Evolutionary conservation across 2,797 vertebrate genomes (phyloP), one percentile per base, ranked within the genome.

Genomic region (Gymnothorax reevesii): DNA sequence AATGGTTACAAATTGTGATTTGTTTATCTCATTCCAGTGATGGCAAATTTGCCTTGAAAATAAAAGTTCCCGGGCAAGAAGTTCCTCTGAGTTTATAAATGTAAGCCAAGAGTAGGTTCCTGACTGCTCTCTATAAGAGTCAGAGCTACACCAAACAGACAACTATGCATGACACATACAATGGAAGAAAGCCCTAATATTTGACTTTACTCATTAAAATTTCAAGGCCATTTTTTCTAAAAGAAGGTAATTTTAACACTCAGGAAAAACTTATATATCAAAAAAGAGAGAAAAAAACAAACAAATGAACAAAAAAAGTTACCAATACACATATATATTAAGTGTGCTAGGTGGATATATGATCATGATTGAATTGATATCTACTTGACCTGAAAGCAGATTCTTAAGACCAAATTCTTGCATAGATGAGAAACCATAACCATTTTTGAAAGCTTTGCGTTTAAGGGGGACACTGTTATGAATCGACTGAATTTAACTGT

Each of bases 361-460:
- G 33, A 1, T 42, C 33, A 42, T 42, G 33, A 42, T 42, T 42
- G 33, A 42, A 42, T 42, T 42, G 33, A 42, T 42, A 42, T 86
- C 86, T 87, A 90, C 84, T n/a, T 75, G 87, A 86, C 86, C 77
- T 84, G 73, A 57, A 86, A 85, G 87, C 85, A 66, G 85, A 42
- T 20, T 60, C 33, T 0, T 13, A 89, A 89, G 86, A 84, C 59
- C 13, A 89, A 83, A 88, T 91, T 88, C 87, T 86, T 88, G 83
- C 57, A 90, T 90, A 86, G 42, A 87, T 87, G 8, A 87, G 83
- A 87, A 86, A 80, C 42, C 87, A 87, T 87, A 85, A 52, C 33
- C 64, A 79, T 71, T 88, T 83, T 84, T 57, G 42, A 55, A 83
- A 60, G n/a, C 87, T 82, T 89, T 77, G 82, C 69, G 49, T 55